Conservation (phyloP, 2,113 vertebrate species). For the Castor canadensis region DNA sequence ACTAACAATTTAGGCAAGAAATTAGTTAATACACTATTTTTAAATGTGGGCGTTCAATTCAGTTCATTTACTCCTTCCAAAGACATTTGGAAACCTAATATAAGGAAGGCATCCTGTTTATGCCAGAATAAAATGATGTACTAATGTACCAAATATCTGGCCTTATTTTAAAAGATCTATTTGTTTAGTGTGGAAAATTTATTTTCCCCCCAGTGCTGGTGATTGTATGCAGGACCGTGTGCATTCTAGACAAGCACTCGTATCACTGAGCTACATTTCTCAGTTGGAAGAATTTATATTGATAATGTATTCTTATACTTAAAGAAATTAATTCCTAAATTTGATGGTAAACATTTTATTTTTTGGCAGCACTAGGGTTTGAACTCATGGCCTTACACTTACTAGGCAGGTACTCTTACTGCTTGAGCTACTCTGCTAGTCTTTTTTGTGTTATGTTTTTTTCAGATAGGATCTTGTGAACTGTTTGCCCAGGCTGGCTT, state of each 20-base stretch:
- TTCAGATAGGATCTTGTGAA: too few species aligned
- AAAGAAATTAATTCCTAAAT: background rate
- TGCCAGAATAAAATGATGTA: constrained; percentile 6
- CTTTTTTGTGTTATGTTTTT: too few species aligned
- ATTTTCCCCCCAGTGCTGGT: too few species aligned
- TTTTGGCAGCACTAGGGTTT: too few species aligned
- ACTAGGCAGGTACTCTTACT: too few species aligned
- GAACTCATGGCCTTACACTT: too few species aligned
- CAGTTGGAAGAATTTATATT: background rate
- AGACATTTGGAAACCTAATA: background rate
- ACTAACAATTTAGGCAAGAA: constrained; percentile 27
- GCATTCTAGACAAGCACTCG: background rate
- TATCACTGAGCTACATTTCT: background rate
- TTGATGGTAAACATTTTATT: background rate
- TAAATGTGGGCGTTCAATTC: background rate
- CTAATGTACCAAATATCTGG: background rate
- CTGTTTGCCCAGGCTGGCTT: too few species aligned
- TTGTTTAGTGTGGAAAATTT: background rate
- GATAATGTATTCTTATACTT: background rate
- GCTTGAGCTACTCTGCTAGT: too few species aligned
- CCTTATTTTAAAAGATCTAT: background rate
- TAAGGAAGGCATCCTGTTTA: background rate
- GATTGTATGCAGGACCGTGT: background rate
- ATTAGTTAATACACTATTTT: constrained; percentile 5
- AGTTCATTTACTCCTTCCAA: background rate